A percentile compares a stretch with the other conserved stretches of the same genome.
Conservation (phyloP, 2,113 vertebrate species). For the Perccottus glenii region DNA sequence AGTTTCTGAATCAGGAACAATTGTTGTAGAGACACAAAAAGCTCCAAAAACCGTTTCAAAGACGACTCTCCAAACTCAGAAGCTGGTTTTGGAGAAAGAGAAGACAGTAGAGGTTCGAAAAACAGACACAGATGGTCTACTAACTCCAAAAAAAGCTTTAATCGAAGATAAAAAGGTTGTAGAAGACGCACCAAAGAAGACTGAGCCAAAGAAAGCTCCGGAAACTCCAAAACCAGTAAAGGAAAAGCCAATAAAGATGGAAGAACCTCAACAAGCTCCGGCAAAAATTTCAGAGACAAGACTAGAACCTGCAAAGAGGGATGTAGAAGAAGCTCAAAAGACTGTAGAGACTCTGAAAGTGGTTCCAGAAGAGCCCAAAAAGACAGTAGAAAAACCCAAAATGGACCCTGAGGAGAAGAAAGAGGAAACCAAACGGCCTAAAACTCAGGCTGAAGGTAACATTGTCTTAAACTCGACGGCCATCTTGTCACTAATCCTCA, state of each 20-base stretch:
- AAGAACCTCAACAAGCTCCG: background rate
- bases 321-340: background rate
- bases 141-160: background rate
- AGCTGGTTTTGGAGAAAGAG: background rate
- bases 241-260: background rate
- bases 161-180: background rate
- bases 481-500: background rate
- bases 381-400: slow-evolving; percentile 2
- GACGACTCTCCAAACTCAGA: background rate
- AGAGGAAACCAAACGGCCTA: background rate
- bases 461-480: background rate
- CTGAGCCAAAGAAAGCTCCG: background rate
- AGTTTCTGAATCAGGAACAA: background rate
- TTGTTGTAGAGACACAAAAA: background rate
- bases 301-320: background rate
- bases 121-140: no score
- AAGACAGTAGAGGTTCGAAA: background rate
- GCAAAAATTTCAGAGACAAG: background rate
- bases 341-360: background rate
- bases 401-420: no score
- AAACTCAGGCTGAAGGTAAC: slow-evolving; percentile 1
- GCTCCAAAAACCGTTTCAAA: background rate
- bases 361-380: background rate
- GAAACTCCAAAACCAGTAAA: background rate
- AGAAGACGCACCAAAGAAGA: background rate